Conservation (phyloP, 2,113 vertebrate genomes). For the Hemibagrus wyckioides region DNA sequence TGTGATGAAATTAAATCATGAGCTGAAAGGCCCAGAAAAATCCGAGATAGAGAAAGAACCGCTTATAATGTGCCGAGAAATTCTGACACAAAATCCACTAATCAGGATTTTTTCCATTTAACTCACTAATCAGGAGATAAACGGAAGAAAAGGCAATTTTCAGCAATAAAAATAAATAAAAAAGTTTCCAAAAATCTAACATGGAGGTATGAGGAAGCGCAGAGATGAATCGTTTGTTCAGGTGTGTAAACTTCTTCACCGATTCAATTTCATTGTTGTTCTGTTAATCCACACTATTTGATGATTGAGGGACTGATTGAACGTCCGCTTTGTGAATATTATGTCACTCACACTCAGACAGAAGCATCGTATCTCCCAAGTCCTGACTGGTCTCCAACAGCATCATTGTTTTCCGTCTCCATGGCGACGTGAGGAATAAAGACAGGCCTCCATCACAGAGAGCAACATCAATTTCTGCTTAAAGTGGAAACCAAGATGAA, state of each 20-base stretch:
- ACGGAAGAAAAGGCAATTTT: background rate
- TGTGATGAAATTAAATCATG: background rate
- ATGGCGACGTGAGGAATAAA: too few species aligned
- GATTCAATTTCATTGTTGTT: background rate
- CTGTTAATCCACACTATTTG: background rate
- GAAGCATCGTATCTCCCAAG: too few species aligned
- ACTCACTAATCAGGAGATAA: background rate
- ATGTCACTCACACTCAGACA: too few species aligned
- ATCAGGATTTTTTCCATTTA: too few species aligned
- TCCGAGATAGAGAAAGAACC: background rate
- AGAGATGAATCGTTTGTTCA: background rate
- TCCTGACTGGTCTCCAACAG: too few species aligned
- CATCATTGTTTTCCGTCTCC: too few species aligned
- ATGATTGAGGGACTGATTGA: background rate
- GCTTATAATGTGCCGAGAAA: background rate
- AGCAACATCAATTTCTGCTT: too few species aligned
- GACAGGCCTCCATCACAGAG: too few species aligned
- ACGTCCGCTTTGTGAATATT: too few species aligned
- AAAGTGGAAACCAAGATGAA: too few species aligned
- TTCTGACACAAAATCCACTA: background rate
- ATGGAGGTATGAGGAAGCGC: background rate
- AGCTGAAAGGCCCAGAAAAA: background rate
- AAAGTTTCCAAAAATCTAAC: background rate
- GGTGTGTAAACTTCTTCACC: background rate
- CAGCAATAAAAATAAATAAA: background rate